Evolutionary conservation across 2,888 invertebrate genomes (phyloP).

Genomic region (Apodemia mormo): DNA sequence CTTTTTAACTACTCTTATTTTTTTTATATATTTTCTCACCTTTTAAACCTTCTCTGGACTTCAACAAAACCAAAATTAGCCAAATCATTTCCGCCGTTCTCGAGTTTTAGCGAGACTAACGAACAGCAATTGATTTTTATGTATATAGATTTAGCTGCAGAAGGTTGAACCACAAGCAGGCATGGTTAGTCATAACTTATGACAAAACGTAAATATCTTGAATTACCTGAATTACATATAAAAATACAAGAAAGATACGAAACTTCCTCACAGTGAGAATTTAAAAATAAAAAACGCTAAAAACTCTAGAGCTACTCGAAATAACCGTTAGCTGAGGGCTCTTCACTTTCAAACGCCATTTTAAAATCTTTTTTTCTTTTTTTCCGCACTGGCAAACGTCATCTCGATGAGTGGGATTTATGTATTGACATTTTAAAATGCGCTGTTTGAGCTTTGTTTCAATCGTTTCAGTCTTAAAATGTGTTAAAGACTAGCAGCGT

Average conservation of each 20-base stretch:
- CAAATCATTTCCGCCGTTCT: no score
- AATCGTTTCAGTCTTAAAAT: not conserved
- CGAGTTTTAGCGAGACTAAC: no score
- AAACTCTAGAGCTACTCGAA: conserved; percentile 14
- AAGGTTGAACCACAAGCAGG: no score
- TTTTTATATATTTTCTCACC: no score
- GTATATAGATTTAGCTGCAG: no score
- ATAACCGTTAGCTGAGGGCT: conserved; percentile 12
- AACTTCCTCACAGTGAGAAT: conserved; percentile 5
- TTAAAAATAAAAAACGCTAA: conserved; percentile 11
- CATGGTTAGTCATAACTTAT: no score
- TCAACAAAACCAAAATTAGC: no score
- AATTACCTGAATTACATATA: not conserved
- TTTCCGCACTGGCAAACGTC: conserved; percentile 1
- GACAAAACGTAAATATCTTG: no score
- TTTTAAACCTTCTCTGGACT: no score
- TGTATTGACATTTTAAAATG: conserved; percentile 6
- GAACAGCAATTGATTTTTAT: no score
- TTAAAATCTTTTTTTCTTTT: conserved; percentile 11
- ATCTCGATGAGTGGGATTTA: conserved; percentile 9
- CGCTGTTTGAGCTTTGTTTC: not conserved
- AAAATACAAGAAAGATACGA: not conserved
- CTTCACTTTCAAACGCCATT: conserved; percentile 15
- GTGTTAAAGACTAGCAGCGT: no score
- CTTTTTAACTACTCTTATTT: no score